Evolutionary conservation across 2,888 invertebrate genomes (phyloP), one percentile per base, ranked within the genome.

Genomic region (Tyria jacobaeae): DNA sequence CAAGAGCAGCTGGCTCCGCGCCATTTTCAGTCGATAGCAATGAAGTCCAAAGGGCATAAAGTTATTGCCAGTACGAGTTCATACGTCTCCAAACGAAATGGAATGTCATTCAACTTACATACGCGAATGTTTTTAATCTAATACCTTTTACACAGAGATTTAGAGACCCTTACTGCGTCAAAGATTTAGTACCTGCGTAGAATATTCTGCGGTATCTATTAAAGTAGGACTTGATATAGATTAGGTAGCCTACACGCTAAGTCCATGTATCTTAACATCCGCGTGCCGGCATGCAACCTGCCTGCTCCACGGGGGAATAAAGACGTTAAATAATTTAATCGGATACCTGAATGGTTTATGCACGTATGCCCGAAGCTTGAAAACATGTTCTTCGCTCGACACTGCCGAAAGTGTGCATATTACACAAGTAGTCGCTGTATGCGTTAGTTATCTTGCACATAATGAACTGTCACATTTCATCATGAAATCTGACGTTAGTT

Each of bases 251-350:
- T 70, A 77, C 80, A 79, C 73, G 79, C 78, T 76, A 85, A 83
- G 81, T 81, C 80, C 85, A 84, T 88, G 89, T 89, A 84, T 87
- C 84, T 83, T 81, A 70, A 83, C 85, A 88, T 88, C 88, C 88
- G 89, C 89, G 86, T 90, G 91, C 86, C 81, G 78, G 89, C 91
- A 89, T 91, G 92, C 92, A 88, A 90, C 87, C 85, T 88, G 90
- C 89, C 86, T 87, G 87, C 90, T 81, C 90, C 89, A 81, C 88
- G 79, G 75, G 90, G 90, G 92, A 94, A 93, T 93, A 89, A 91
- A 94, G 93, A 92, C 89, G 89, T 93, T 92, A 90, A 91, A 92
- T 94, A 91, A 92, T 92, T 92, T 92, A 92, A 90, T 90, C 89
- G 86, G 90, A 91, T 88, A 86, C 84, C 84, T 76, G 84, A 79